Conservation (phyloP, 2,888 invertebrate genomes). For the Xestoiulus laeticollis region DNA sequence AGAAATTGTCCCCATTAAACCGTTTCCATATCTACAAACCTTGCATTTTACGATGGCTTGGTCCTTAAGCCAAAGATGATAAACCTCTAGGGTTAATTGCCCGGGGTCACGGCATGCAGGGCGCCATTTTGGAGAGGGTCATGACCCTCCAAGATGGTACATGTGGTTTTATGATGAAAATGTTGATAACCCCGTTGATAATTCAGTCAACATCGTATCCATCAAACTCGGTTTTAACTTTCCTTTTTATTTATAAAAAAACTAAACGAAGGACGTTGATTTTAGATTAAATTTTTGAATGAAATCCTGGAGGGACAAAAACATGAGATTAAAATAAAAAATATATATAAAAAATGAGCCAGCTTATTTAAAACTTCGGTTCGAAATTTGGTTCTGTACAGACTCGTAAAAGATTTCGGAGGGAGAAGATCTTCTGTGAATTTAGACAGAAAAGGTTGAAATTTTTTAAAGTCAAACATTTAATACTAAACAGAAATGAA, state of each 20-base stretch:
- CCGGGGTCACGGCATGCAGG: background rate
- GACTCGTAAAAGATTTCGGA: slow-evolving; percentile 11
- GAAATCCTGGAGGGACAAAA: slow-evolving; percentile 26
- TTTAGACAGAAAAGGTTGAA: background rate
- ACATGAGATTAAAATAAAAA: background rate
- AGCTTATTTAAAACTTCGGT: background rate
- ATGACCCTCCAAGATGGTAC: background rate
- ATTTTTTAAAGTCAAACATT: background rate
- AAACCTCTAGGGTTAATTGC: background rate
- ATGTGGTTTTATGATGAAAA: background rate
- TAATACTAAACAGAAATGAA: background rate
- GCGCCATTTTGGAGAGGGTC: slow-evolving; percentile 15
- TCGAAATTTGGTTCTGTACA: background rate
- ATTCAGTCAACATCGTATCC: slow-evolving; percentile 2
- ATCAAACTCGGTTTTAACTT: background rate
- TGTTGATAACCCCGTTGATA: slow-evolving; percentile 11
- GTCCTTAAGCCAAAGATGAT: background rate
- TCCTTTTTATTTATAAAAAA: slow-evolving; percentile 1
- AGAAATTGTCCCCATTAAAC: no score
- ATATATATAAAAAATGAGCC: background rate
- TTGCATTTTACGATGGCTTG: background rate
- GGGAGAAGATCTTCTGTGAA: background rate
- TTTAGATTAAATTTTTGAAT: slow-evolving; percentile 6
- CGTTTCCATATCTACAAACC: background rate
- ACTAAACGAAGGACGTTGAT: slow-evolving; percentile 1